Evolutionary conservation across 2,888 invertebrate genomes (phyloP), one percentile per base, ranked within the genome.

Genomic region (Mythimna loreyi): DNA sequence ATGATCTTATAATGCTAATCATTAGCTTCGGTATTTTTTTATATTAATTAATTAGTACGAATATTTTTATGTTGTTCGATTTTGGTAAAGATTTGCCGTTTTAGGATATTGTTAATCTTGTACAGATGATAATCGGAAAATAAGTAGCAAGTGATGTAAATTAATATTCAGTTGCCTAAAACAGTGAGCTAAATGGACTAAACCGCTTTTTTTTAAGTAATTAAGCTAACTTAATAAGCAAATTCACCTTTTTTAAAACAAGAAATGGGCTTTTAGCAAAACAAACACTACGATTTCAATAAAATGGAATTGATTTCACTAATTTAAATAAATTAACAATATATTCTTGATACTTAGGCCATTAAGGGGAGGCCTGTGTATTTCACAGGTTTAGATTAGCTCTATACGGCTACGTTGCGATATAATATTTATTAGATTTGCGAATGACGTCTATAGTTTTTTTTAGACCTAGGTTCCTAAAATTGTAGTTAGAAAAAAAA

Each of bases 241-340:
- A 33, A 11, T 47, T 52, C 16, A 13, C 28, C 40, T 33, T 53
- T 74, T 16, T 21, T 52, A 16, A 71, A 76, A 73, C 62, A 56
- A 71, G 52, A 67, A 68, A 72, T 75, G 30, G 52, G 25, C 56
- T 56, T 73, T 67, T 40, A 82, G 77, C 75, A 75, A 85, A 85
- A 83, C 78, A 87, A 85, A 85, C 83, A 84, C 79, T 81, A 79
- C 67, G 57, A 76, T 75, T 78, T 81, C 73, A 86, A 85, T 84
- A 82, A 85, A 81, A 71, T 68, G 36, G 78, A 88, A 89, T 88
- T 83, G 81, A 89, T 89, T 83, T 85, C 74, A 60, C 73, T 81
- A 84, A 92, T 93, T 93, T 91, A 86, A 92, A 92, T 93, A 93
- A 93, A 92, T 92, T 91, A 88, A 87, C 91, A 87, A 88, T 90